Conservation (phyloP, 2,888 invertebrate species). For the Drosophila mettleri region DNA sequence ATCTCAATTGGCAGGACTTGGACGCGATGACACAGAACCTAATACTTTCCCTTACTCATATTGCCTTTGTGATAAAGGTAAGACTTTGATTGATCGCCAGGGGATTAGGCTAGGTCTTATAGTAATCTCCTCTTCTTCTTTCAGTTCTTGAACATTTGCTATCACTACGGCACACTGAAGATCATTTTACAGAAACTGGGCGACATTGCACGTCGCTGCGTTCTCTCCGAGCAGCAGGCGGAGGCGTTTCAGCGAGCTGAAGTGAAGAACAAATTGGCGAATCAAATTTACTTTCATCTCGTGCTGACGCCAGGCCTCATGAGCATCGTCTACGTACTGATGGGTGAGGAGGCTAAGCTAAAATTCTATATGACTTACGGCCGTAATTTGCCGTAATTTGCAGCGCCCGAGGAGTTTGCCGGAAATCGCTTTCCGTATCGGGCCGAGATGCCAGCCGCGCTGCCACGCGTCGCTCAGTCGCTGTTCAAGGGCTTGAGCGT, state of each 20-base stretch:
- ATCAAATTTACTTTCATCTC: slow-evolving; percentile 47
- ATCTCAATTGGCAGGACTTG: slow-evolving; percentile 46
- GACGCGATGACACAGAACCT: slow-evolving; percentile 63
- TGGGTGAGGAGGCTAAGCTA: slow-evolving; percentile 30
- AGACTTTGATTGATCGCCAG: not conserved
- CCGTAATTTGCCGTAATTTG: not conserved
- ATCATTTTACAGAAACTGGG: slow-evolving; percentile 39
- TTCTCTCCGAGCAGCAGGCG: slow-evolving; percentile 49
- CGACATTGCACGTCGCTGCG: slow-evolving; percentile 43
- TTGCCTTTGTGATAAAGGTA: slow-evolving; percentile 55
- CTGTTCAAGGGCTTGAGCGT: slow-evolving; percentile 66
- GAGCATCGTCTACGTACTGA: slow-evolving; percentile 39
- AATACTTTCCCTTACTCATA: slow-evolving; percentile 55
- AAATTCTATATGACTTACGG: not conserved
- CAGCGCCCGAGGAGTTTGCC: slow-evolving; percentile 62
- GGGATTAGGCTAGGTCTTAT: not conserved
- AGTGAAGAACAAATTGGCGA: slow-evolving; percentile 37
- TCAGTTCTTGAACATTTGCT: slow-evolving; percentile 55
- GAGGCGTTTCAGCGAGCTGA: slow-evolving; percentile 42
- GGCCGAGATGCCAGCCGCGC: slow-evolving; percentile 56
- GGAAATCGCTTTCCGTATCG: slow-evolving; percentile 73
- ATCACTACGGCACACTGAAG: slow-evolving; percentile 45
- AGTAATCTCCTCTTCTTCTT: not conserved
- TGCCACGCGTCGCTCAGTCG: slow-evolving; percentile 55
- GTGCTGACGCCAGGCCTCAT: slow-evolving; percentile 46